A percentile compares a stretch with the other conserved stretches of the same genome.
phyloP scores from a whole-genome alignment of 1,140 invertebrate species.

The Pararge aegeria region DNA sequence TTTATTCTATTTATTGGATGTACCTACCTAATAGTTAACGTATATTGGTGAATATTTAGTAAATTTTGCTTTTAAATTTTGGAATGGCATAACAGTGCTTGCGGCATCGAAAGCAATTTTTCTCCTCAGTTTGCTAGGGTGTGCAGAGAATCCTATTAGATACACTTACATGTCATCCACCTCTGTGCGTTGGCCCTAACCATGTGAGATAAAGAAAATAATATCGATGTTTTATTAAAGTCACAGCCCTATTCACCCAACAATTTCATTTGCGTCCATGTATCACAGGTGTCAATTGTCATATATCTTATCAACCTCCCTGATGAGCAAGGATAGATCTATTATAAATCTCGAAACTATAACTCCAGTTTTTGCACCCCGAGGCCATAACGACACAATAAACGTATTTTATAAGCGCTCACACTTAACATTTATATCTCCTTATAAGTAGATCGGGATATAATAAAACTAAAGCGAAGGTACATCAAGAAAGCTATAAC shows the following conservation, averaged over 20 bases:
- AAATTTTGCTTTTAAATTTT: no score
- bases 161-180: no score
- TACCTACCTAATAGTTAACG: no score
- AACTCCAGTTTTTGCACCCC: slow-evolving; percentile 58
- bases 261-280: slow-evolving; percentile 1
- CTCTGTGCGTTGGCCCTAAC: neutral
- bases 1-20: no score
- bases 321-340: slow-evolving; percentile 9
- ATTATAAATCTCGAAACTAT: slow-evolving; percentile 58
- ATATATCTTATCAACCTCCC: slow-evolving; percentile 11
- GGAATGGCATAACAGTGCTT: no score
- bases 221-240: neutral
- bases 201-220: neutral
- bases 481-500: slow-evolving; percentile 79
- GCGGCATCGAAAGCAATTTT: no score
- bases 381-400: slow-evolving; percentile 67
- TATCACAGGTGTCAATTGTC: slow-evolving; percentile 8
- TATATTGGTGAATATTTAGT: no score
- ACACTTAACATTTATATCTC: slow-evolving; percentile 77
- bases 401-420: slow-evolving; percentile 75
- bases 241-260: neutral
- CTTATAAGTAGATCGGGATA: slow-evolving; percentile 78
- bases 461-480: slow-evolving; percentile 77
- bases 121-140: no score
- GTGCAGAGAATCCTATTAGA: no score